These are phyloP conservation scores for Yponomeuta sedellus DNA, from an alignment of 2,888 invertebrate genomes.

Conservation along the genomic window DNA sequence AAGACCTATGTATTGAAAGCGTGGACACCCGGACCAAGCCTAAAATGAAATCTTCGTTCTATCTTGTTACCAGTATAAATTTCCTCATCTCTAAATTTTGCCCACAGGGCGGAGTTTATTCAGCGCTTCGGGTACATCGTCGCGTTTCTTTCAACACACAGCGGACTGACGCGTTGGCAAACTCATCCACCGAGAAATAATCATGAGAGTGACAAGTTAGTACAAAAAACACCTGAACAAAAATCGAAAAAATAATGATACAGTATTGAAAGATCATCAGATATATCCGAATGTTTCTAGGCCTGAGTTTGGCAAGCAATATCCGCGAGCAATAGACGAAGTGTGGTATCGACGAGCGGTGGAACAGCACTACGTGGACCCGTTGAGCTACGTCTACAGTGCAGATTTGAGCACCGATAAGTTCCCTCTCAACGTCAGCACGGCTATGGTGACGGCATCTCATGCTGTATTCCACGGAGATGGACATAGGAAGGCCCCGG, in stretches of 20 bases:
- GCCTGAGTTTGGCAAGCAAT: slow-evolving; percentile 82
- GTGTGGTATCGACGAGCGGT: slow-evolving; percentile 93
- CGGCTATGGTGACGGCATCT: slow-evolving; percentile 88
- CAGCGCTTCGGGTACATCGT: slow-evolving; percentile 89
- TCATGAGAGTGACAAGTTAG: slow-evolving; percentile 57
- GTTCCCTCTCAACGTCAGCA: slow-evolving; percentile 74
- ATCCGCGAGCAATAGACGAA: slow-evolving; percentile 89
- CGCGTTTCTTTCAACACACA: slow-evolving; percentile 93
- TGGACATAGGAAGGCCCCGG: slow-evolving; percentile 78
- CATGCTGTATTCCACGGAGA: slow-evolving; percentile 86
- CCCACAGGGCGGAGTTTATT: slow-evolving; percentile 85
- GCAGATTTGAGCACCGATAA: slow-evolving; percentile 57
- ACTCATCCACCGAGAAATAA: slow-evolving; percentile 72
- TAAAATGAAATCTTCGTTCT: too few species aligned
- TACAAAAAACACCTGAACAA: neutral
- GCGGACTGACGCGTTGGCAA: slow-evolving; percentile 93
- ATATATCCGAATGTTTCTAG: slow-evolving; percentile 46
- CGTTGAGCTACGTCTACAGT: slow-evolving; percentile 87
- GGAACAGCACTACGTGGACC: slow-evolving; percentile 86
- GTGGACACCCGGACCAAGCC: too few species aligned
- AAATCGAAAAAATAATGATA: too few species aligned
- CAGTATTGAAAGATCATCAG: too few species aligned
- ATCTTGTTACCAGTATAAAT: neutral
- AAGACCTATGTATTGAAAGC: too few species aligned
- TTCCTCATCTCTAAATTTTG: slow-evolving; percentile 13